These are phyloP conservation scores for Distichodus sexfasciatus DNA, from an alignment of 2,797 vertebrate species.

Conservation along the genomic window DNA sequence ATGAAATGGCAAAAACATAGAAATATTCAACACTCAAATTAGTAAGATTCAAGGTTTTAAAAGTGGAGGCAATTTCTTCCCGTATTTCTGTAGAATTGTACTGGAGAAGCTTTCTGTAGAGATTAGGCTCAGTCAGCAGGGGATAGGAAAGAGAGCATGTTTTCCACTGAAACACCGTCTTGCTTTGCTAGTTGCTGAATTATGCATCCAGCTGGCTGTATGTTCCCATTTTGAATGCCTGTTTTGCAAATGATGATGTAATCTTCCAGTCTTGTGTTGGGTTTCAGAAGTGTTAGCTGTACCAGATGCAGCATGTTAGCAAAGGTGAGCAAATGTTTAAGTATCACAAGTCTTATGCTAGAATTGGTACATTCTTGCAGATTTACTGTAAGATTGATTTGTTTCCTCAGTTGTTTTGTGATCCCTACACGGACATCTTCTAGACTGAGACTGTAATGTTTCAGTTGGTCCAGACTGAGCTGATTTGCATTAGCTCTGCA, in stretches of 20 bases:
- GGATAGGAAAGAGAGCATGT: conserved; percentile 15
- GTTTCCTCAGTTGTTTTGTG: too few relatives aligned
- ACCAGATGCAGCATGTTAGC: not conserved
- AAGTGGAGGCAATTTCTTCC: not conserved
- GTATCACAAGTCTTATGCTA: too few relatives aligned
- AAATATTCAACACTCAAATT: too few relatives aligned
- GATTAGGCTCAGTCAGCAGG: conserved; percentile 21
- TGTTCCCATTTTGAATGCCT: conserved; percentile 24
- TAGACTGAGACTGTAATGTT: too few relatives aligned
- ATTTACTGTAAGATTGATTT: too few relatives aligned
- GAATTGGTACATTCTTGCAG: too few relatives aligned
- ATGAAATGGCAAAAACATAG: too few relatives aligned
- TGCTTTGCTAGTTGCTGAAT: conserved; percentile 31
- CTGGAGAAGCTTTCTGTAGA: conserved; percentile 10
- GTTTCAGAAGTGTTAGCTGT: not conserved
- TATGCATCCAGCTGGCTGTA: conserved; percentile 32
- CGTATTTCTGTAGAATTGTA: conserved; percentile 1
- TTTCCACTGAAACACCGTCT: conserved; percentile 25
- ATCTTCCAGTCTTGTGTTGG: not conserved
- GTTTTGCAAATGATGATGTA: conserved; percentile 21
- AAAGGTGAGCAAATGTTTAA: too few relatives aligned
- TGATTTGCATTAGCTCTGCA: too few relatives aligned
- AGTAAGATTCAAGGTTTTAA: too few relatives aligned
- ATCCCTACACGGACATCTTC: too few relatives aligned
- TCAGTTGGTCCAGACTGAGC: too few relatives aligned